Conservation (phyloP, 2,113 vertebrate genomes). For the Saccopteryx bilineata region DNA sequence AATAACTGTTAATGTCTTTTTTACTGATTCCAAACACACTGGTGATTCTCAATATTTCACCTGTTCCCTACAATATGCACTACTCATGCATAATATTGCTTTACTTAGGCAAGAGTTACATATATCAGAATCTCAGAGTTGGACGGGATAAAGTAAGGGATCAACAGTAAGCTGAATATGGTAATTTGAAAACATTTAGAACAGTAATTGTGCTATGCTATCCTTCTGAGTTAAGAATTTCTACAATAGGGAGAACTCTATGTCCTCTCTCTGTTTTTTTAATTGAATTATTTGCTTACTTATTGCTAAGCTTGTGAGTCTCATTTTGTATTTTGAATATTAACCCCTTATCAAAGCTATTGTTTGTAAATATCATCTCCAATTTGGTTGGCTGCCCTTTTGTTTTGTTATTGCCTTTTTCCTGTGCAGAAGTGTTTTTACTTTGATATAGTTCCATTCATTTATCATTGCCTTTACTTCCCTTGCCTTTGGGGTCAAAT, state of each 20-base stretch:
- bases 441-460: too few species aligned
- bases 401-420: too few species aligned
- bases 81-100: background rate
- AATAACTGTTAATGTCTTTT: slow-evolving; percentile 27
- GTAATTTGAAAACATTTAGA: background rate
- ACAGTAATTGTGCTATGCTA: background rate
- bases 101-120: background rate
- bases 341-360: too few species aligned
- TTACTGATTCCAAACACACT: background rate
- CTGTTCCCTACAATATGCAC: background rate
- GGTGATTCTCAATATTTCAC: background rate
- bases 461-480: too few species aligned
- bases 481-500: too few species aligned
- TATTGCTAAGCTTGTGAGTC: too few species aligned
- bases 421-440: too few species aligned
- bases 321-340: too few species aligned
- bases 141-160: background rate
- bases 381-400: too few species aligned
- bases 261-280: background rate
- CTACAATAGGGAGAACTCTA: background rate
- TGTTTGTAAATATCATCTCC: too few species aligned
- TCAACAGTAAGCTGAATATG: background rate
- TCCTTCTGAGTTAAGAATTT: slow-evolving; percentile 2
- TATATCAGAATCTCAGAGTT: background rate
- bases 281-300: too few species aligned